These are phyloP conservation scores for Pygmarrhopalites habei DNA, from an alignment of 1,140 invertebrate genomes.

Conservation along the genomic window DNA sequence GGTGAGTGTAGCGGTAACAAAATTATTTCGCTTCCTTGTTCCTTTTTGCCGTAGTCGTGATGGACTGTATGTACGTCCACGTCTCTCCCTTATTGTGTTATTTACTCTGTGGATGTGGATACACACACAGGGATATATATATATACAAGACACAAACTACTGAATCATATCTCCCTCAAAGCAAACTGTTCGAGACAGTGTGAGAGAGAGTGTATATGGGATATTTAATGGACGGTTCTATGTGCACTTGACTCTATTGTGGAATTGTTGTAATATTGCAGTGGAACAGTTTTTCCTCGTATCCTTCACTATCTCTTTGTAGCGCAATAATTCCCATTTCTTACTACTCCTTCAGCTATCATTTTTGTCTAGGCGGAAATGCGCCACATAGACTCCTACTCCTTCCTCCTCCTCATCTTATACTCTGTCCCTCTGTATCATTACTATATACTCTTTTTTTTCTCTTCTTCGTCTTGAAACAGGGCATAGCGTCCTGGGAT, in stretches of 20 bases:
- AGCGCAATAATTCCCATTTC: constrained; percentile 21
- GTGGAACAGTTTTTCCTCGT: neutral
- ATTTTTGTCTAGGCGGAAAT: constrained; percentile 20
- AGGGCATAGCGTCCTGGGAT: neutral
- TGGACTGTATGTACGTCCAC: too few relatives aligned
- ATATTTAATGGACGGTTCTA: neutral
- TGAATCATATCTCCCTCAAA: neutral
- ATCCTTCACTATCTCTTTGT: constrained; percentile 20
- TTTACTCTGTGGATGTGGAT: neutral
- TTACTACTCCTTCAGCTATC: constrained; percentile 2
- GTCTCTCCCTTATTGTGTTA: neutral
- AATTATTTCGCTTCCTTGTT: constrained; percentile 21
- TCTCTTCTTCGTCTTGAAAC: too few relatives aligned
- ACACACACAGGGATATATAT: neutral
- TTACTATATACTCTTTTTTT: too few relatives aligned
- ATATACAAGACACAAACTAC: neutral
- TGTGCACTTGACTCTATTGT: neutral
- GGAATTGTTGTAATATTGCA: neutral
- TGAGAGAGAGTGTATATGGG: neutral
- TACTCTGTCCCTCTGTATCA: neutral
- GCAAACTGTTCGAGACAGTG: neutral
- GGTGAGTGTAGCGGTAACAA: constrained; percentile 15
- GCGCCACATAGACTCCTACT: neutral
- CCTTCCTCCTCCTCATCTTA: neutral
- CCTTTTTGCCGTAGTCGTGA: neutral